phyloP scores from a whole-genome alignment of 2,797 vertebrate genomes.

The Hapalemur alaotrensis region DNA sequence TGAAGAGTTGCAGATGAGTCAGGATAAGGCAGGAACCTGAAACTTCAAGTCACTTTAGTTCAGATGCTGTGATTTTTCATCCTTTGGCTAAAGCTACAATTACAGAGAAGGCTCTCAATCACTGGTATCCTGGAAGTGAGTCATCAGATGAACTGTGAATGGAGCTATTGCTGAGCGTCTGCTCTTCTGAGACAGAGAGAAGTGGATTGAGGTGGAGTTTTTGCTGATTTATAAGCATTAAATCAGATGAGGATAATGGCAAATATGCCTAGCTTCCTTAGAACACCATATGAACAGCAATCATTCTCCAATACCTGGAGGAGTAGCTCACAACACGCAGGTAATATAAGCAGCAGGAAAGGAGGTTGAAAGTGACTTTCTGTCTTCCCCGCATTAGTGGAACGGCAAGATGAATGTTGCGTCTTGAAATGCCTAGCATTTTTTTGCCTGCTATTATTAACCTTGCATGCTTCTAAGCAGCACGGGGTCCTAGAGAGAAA shows the following conservation, averaged over 20 bases:
- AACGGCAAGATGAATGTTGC: slow-evolving; percentile 28
- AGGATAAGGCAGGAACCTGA: not conserved
- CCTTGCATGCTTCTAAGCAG: slow-evolving; percentile 40
- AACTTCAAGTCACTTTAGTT: not conserved
- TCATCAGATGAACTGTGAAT: not conserved
- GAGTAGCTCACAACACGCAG: slow-evolving; percentile 34
- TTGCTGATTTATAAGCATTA: slow-evolving; percentile 17
- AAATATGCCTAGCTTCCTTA: not conserved
- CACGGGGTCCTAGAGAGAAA: slow-evolving; percentile 32
- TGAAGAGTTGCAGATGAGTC: not conserved
- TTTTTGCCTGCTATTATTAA: slow-evolving; percentile 75
- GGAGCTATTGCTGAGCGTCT: not conserved
- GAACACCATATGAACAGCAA: rapidly evolving
- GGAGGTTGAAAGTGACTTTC: slow-evolving; percentile 67
- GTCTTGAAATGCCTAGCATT: not conserved
- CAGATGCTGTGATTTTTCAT: not conserved
- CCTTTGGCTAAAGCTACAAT: not conserved
- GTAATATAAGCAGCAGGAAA: slow-evolving; percentile 64
- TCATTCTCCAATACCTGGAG: slow-evolving; percentile 51
- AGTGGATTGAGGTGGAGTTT: not conserved
- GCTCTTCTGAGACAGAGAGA: not conserved
- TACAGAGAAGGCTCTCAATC: not conserved
- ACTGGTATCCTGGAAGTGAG: not conserved
- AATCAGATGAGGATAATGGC: slow-evolving; percentile 12
- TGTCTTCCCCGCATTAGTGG: slow-evolving; percentile 65